phyloP scores from a whole-genome alignment of 2,888 invertebrate genomes.

The Thelaira solivaga region DNA sequence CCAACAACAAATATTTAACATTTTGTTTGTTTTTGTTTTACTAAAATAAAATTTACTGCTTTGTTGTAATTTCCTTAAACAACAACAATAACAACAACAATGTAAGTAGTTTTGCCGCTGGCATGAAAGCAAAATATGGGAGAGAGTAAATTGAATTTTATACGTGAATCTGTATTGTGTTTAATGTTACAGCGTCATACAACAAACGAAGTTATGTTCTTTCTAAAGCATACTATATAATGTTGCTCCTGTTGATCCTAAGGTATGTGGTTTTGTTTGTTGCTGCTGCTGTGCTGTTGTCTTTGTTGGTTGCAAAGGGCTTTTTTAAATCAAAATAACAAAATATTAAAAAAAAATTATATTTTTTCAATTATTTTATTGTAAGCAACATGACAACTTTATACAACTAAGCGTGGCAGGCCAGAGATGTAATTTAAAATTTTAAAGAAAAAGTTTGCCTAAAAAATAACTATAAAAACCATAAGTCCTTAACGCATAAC shows the following conservation, averaged over 20 bases:
- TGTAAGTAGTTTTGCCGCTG: slow-evolving; percentile 42
- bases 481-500: no score
- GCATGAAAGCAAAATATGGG: slow-evolving; percentile 48
- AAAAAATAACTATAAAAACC: no score
- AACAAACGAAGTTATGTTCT: background rate
- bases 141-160: slow-evolving; percentile 60
- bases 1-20: no score
- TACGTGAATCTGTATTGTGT: slow-evolving; percentile 38
- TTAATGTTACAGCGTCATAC: slow-evolving; percentile 16
- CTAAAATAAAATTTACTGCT: slow-evolving; percentile 36
- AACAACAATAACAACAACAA: no score
- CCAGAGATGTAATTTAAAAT: no score
- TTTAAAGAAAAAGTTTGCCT: no score
- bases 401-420: no score
- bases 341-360: no score
- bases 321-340: background rate
- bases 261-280: background rate
- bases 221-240: background rate
- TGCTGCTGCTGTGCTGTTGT: background rate
- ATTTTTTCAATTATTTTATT: slow-evolving; percentile 55
- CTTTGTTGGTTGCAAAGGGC: background rate
- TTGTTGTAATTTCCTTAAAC: slow-evolving; percentile 45
- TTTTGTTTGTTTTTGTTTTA: no score
- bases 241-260: slow-evolving; percentile 15
- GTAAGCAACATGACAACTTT: slow-evolving; percentile 17